Percentiles rank a stretch among this genome's conserved stretches.
phyloP scores from a whole-genome alignment of 2,797 vertebrate species.

The Falco novaeseelandiae region DNA sequence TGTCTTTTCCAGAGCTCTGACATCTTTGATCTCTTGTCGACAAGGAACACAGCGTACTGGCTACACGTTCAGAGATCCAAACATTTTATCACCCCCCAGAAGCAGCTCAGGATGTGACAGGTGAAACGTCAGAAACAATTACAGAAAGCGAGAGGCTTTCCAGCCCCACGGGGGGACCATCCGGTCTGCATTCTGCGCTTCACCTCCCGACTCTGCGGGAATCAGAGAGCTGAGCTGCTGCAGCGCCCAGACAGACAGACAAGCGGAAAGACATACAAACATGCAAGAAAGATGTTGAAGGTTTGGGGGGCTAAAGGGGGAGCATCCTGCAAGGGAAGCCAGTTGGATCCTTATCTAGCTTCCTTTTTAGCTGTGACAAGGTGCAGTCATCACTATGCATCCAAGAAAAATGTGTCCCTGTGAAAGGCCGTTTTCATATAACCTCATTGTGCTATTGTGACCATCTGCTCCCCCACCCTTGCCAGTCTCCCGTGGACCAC shows the following conservation, averaged over 20 bases:
- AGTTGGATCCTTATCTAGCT: neutral
- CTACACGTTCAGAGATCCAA: neutral
- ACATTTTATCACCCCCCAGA: neutral
- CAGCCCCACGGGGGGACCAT: conserved; percentile 13
- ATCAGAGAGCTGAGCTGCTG: neutral
- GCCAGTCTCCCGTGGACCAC: conserved; percentile 5
- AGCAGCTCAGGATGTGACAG: conserved; percentile 26
- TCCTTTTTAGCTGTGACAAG: neutral
- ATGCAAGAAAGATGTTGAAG: neutral
- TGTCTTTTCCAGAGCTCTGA: neutral
- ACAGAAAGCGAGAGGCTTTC: neutral
- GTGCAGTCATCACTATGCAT: neutral
- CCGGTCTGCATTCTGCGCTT: neutral
- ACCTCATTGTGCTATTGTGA: neutral
- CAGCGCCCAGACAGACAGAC: conserved; percentile 1
- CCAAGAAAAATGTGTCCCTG: neutral
- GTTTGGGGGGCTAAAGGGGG: neutral
- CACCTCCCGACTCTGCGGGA: neutral
- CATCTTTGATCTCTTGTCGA: conserved; percentile 19
- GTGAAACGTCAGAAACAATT: conserved; percentile 52
- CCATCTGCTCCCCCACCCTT: conserved; percentile 37
- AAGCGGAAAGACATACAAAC: neutral
- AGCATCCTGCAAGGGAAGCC: neutral
- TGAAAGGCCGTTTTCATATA: neutral
- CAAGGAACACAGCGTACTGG: neutral